Base-by-base conservation (phyloP, 2,113 vertebrate species). In the Dissostichus mawsoni region DNA sequence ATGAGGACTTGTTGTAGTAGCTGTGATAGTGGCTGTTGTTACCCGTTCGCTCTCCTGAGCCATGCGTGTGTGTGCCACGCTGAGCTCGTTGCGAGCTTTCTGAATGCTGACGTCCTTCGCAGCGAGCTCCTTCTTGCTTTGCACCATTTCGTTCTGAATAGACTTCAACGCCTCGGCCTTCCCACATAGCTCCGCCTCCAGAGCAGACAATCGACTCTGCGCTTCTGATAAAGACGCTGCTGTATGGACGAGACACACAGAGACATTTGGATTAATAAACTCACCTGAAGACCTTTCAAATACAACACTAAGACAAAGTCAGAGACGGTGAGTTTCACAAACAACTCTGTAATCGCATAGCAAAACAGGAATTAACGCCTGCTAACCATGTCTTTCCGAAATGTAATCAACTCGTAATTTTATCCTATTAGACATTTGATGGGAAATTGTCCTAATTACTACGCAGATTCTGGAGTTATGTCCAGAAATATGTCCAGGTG, bases 41-140 rank as follows among this genome's bases (percentile, higher is more conserved):
- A 95, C 95, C 93, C 90, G 88, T 62, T 94, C 90, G 11, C 71
- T 91, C 69, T 95, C 93, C 81, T 95, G 93, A 44, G 90, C 74
- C 1, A 90, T 87, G 25, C 90, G 90, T 13, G 90, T 86, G 10
- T 90, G 92, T 2, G 89, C 87, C 73, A 84, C 57, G 55, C 72
- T 86, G 29, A 96, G 90, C 69, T 95, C 91, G 1, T 92, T 87
- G 1, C 75, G 78, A 36, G 81, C 67, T 85, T 69, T 94, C 47
- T 87, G 90, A 56, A 94, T 79, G 68, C 23, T 88, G 69, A 91
- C 75, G 62, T 95, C 94, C 13, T 79, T 90, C 52, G 82, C 57
- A 13, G 74, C 52, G 14, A 95, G 87, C 50, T 95, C 93, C 72
- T 88, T 92, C 78, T 84, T 92, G 63, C 72, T 82, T 67, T 91